phyloP scores from a whole-genome alignment of 2,113 vertebrate genomes.

The Clarias gariepinus region DNA sequence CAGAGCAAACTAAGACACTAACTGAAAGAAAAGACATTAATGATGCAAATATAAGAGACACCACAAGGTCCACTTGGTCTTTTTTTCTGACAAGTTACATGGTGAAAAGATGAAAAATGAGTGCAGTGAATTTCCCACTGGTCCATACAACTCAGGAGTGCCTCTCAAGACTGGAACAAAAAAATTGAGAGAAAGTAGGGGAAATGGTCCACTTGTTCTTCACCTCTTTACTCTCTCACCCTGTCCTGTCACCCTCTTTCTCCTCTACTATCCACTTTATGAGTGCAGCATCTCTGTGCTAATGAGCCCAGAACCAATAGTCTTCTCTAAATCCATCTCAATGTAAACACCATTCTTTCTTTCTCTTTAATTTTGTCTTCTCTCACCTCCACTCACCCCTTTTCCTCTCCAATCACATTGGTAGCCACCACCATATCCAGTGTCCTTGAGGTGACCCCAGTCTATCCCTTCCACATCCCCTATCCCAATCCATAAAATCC shows the following conservation, averaged over 20 bases:
- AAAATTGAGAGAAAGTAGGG: neutral
- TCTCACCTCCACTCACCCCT: neutral
- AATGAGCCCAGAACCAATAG: slow-evolving; percentile 10
- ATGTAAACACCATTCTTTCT: neutral
- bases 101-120: neutral
- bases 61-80: neutral
- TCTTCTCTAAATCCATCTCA: neutral
- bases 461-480: neutral
- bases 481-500: no score
- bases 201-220: neutral
- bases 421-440: neutral
- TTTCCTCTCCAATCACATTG: neutral
- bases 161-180: slow-evolving; percentile 5
- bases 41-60: neutral
- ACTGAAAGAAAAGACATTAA: neutral
- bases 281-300: slow-evolving; percentile 19
- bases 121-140: slow-evolving; percentile 1
- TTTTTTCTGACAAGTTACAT: neutral
- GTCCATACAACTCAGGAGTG: neutral
- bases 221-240: slow-evolving; percentile 11
- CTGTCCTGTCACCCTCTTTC: neutral
- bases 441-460: neutral
- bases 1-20: neutral
- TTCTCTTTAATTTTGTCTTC: neutral
- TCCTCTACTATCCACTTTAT: neutral